Evolutionary conservation across 2,888 invertebrate species (phyloP), one percentile per base, ranked within the genome.

Genomic region (Sphinx pinastri): DNA sequence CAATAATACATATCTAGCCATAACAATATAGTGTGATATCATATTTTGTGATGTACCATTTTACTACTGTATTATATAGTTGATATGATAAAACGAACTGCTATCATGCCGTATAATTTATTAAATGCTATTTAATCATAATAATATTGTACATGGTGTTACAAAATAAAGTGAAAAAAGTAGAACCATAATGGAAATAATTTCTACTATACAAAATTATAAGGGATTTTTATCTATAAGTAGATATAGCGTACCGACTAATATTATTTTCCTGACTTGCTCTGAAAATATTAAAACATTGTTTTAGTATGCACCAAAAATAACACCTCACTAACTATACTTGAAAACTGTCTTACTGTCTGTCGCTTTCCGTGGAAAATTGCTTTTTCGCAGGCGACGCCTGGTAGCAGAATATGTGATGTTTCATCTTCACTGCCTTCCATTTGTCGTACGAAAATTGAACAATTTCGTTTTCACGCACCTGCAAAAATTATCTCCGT

Each of bases 361-460:
- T 95, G 74, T 97, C 97, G 70, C 95, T 96, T 81, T 97, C 97
- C 69, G 96, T 96, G 0, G 97, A 97, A 81, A 97, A 97, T 82
- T 97, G 96, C 78, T 97, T 96, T 86, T 96, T 96, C 2, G 97
- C 96, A 0, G 98, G 97, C 0, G 97, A 97, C 0, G 97, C 97
- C 87, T 98, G 97, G 84, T 98, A 98, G 83, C 98, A 98, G 86
- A 98, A 97, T 75, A 98, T 97, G 81, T 98, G 97, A 88, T 98
- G 98, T 95, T 98, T 97, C 96, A 98, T 96, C 84, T 96, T 96
- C 0, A 97, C 97, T 7, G 96, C 95, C 82, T 96, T 96, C 97
- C 98, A 98, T 85, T 96, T 96, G 74, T 96, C 97, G 79, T 97
- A 98, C 2, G 97, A 96, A 84, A 98, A 98, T 77, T 97, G 96